Evolutionary conservation across 2,888 invertebrate species (phyloP).

Genomic region (Polia nebulosa): DNA sequence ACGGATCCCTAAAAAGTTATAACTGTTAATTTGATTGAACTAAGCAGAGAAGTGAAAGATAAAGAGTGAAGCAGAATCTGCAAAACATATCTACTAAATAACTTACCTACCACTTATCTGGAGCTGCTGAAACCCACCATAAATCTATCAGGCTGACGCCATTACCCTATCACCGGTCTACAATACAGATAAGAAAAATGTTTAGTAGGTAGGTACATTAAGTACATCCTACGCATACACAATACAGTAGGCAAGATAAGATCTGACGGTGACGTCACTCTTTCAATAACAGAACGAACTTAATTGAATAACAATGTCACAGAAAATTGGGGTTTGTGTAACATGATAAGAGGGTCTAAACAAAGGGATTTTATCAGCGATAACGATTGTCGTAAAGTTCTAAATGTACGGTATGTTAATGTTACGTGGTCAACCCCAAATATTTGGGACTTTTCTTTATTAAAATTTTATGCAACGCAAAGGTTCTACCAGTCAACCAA

Average conservation of each 20-base stretch:
- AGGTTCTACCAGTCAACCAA: no score
- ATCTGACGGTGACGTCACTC: slow-evolving; percentile 26
- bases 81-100: not conserved
- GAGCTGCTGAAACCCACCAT: not conserved
- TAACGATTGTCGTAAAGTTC: no score
- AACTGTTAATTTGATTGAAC: no score
- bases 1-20: no score
- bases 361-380: not conserved
- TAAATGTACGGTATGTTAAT: no score
- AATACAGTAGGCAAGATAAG: slow-evolving; percentile 8
- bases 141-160: slow-evolving; percentile 22
- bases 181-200: slow-evolving; percentile 27
- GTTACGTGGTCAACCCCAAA: no score
- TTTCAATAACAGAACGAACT: slow-evolving; percentile 14
- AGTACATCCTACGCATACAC: slow-evolving; percentile 22
- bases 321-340: slow-evolving; percentile 8
- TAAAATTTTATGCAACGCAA: no score
- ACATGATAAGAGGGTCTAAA: not conserved
- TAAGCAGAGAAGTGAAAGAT: no score
- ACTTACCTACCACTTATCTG: not conserved
- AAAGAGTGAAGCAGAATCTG: no score
- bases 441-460: no score
- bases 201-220: slow-evolving; percentile 3
- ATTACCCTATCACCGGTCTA: slow-evolving; percentile 3
- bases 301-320: slow-evolving; percentile 35